A percentile compares a stretch with the other conserved stretches of the same genome.
Conservation (phyloP, 2,888 invertebrate species). For the Malachius bipustulatus region DNA sequence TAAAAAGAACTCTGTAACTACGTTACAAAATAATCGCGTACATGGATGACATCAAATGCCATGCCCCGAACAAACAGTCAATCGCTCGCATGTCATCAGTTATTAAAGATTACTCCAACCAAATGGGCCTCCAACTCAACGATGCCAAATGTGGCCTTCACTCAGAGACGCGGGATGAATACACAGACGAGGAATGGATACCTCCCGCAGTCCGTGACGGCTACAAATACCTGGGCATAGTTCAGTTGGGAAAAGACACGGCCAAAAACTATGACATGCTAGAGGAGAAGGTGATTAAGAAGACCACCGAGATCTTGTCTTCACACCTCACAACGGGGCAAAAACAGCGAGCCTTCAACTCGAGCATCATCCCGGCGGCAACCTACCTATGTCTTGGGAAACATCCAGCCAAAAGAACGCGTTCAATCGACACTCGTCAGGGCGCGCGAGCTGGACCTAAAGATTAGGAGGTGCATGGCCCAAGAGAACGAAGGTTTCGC, state of each 20-base stretch:
- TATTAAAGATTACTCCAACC: not conserved
- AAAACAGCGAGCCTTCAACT: not conserved
- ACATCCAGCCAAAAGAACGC: not conserved
- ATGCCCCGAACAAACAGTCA: not conserved
- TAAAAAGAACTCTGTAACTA: too few species aligned
- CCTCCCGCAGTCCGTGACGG: not conserved
- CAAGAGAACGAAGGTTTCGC: slow-evolving; percentile 4
- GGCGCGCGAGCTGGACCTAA: not conserved
- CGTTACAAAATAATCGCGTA: not conserved
- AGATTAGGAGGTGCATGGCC: not conserved
- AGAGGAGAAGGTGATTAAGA: not conserved
- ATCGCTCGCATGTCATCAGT: not conserved
- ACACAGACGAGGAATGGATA: not conserved
- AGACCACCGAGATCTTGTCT: not conserved
- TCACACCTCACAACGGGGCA: not conserved
- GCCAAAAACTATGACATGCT: not conserved
- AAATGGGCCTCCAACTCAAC: slow-evolving; percentile 1
- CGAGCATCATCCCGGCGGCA: not conserved
- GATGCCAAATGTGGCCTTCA: not conserved
- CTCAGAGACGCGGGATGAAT: not conserved
- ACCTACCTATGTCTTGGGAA: slow-evolving; percentile 4
- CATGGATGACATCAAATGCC: slow-evolving; percentile 3
- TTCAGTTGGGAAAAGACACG: not conserved
- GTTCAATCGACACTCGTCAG: not conserved
- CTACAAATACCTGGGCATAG: slow-evolving; percentile 3